These are phyloP conservation scores for Rhombomys opimus DNA, from an alignment of 2,113 vertebrate genomes.

Conservation along the genomic window DNA sequence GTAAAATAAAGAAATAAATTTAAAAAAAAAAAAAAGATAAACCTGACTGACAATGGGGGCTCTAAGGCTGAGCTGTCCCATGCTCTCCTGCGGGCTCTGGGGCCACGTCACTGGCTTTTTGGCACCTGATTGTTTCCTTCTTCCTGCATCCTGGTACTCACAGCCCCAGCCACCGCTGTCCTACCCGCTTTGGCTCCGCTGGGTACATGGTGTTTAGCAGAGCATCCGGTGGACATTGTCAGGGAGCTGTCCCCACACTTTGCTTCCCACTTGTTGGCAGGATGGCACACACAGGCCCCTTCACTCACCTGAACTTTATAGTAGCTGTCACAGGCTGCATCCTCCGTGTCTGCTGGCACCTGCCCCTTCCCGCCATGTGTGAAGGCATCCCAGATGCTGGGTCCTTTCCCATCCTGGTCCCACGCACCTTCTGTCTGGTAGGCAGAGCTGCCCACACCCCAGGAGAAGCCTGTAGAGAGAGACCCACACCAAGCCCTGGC, in stretches of 20 bases:
- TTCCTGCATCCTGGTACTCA: too few species aligned
- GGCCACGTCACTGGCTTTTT: neutral
- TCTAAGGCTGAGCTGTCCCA: neutral
- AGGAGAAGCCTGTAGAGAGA: slow-evolving; percentile 91
- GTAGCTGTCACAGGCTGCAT: slow-evolving; percentile 93
- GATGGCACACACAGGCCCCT: neutral
- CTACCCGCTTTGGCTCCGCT: fast-evolving
- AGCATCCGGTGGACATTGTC: neutral
- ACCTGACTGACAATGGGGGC: neutral
- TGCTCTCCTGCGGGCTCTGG: neutral
- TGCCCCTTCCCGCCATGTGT: slow-evolving; percentile 90
- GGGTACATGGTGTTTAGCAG: neutral
- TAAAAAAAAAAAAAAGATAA: neutral
- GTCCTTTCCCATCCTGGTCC: slow-evolving; percentile 96
- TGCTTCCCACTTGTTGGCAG: neutral
- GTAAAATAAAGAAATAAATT: too few species aligned
- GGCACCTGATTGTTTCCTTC: neutral
- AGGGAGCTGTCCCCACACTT: fast-evolving
- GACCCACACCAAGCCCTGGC: neutral
- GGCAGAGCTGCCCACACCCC: slow-evolving; percentile 96
- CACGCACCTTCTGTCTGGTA: slow-evolving; percentile 97
- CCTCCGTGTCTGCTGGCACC: slow-evolving; percentile 90
- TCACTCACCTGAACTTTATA: slow-evolving; percentile 91
- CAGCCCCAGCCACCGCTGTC: neutral
- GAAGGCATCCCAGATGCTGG: slow-evolving; percentile 96